A percentile compares a stretch with the other conserved stretches of the same genome.
phyloP scores from a whole-genome alignment of 1,140 invertebrate genomes.

The Phocides pigmalion region DNA sequence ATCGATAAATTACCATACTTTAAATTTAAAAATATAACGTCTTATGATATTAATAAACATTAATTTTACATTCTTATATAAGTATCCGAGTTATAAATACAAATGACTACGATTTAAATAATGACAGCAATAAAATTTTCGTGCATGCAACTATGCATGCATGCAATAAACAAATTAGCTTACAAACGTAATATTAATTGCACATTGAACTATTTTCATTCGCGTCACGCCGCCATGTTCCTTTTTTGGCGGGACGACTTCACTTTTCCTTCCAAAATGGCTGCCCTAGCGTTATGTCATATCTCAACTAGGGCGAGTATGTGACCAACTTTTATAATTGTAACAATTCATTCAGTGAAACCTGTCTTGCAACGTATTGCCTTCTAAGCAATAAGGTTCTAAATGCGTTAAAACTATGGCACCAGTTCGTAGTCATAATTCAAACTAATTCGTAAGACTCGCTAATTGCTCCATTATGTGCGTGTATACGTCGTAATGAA shows the following conservation, averaged over 20 bases:
- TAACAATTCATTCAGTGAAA: constrained; percentile 32
- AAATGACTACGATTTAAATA: too few relatives aligned
- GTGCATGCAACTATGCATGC: not conserved
- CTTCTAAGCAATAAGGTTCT: constrained; percentile 11
- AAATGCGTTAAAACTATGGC: constrained; percentile 15
- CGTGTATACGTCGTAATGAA: constrained; percentile 11
- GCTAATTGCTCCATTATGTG: constrained; percentile 15
- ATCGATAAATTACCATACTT: too few relatives aligned
- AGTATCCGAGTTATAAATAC: too few relatives aligned
- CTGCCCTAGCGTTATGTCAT: constrained; percentile 45
- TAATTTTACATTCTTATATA: too few relatives aligned
- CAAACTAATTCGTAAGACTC: constrained; percentile 27
- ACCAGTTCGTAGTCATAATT: constrained; percentile 14
- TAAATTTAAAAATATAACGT: too few relatives aligned
- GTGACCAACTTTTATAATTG: constrained; percentile 52
- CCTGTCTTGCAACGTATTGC: not conserved
- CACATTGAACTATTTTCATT: constrained; percentile 28
- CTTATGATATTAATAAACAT: too few relatives aligned
- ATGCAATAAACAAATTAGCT: constrained; percentile 13
- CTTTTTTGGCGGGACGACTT: constrained; percentile 39
- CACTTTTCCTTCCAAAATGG: constrained; percentile 44
- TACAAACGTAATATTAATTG: constrained; percentile 18
- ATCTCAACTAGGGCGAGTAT: constrained; percentile 48
- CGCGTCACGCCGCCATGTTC: constrained; percentile 19
- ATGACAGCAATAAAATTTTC: not conserved